Conservation (phyloP, 2,113 vertebrate genomes). For the Lonchura striata region DNA sequence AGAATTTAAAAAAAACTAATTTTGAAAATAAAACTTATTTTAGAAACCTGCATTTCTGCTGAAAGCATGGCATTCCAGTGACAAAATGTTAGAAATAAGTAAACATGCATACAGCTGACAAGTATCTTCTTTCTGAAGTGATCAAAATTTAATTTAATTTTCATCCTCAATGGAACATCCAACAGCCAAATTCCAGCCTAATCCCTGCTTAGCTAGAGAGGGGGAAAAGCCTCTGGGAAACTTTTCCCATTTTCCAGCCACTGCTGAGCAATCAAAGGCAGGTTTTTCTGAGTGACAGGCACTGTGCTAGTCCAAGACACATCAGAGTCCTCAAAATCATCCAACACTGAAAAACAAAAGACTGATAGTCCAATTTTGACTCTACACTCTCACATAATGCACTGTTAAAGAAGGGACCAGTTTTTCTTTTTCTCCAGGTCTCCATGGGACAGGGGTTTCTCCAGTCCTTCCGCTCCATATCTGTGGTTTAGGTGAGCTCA, state of each 20-base stretch:
- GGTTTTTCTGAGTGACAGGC: not conserved
- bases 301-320: not conserved
- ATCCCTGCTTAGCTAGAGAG: not conserved
- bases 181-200: not conserved
- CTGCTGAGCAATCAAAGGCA: not conserved
- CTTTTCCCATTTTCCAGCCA: not conserved
- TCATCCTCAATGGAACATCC: not conserved
- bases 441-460: not conserved
- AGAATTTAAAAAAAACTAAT: not conserved
- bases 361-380: not conserved
- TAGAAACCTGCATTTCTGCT: not conserved
- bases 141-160: conserved; percentile 9
- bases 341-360: not conserved
- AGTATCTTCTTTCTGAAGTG: not conserved
- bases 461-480: not conserved
- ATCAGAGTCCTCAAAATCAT: not conserved
- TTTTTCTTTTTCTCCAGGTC: not conserved
- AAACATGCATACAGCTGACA: not conserved
- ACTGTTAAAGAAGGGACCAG: not conserved
- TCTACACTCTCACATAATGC: fast-evolving
- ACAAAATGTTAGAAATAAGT: not conserved
- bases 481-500: not conserved
- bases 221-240: not conserved
- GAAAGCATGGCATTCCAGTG: not conserved
- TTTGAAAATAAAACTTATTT: not conserved